These are phyloP conservation scores for Pseudopipra pipra DNA, from an alignment of 2,113 vertebrate genomes.

Conservation along the genomic window DNA sequence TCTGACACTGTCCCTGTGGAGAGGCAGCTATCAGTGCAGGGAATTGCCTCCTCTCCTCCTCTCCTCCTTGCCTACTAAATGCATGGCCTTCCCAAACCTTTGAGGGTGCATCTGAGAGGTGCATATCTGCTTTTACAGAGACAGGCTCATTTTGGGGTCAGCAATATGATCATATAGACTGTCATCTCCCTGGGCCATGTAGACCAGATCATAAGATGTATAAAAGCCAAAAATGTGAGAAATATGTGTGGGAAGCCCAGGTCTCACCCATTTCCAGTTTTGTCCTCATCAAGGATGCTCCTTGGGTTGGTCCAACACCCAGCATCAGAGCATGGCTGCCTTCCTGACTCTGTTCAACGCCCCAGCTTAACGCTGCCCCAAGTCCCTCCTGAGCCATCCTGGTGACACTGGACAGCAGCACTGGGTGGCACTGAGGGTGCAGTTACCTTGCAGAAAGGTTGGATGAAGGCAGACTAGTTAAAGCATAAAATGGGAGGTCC, in stretches of 20 bases:
- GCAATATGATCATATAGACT: too few relatives aligned
- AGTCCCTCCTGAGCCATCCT: background rate
- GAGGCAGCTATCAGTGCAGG: background rate
- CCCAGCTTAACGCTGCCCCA: background rate
- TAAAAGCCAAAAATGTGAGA: background rate
- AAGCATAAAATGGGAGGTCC: background rate
- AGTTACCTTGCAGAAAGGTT: background rate
- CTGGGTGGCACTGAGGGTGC: background rate
- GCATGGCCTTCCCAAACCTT: background rate
- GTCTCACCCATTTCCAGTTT: background rate
- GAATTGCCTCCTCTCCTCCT: background rate
- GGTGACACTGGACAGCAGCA: background rate
- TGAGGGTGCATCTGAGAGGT: background rate
- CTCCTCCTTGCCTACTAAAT: background rate
- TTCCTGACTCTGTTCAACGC: background rate
- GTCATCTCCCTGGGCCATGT: background rate
- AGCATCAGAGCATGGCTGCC: background rate
- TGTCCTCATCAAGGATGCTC: background rate
- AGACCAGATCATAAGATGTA: background rate
- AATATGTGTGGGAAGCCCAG: background rate
- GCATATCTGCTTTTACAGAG: background rate
- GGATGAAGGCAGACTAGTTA: background rate
- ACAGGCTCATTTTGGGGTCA: background rate
- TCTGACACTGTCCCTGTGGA: background rate
- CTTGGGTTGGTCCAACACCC: background rate